Conservation (phyloP, 2,888 invertebrate species). For the Andrena bucephala region DNA sequence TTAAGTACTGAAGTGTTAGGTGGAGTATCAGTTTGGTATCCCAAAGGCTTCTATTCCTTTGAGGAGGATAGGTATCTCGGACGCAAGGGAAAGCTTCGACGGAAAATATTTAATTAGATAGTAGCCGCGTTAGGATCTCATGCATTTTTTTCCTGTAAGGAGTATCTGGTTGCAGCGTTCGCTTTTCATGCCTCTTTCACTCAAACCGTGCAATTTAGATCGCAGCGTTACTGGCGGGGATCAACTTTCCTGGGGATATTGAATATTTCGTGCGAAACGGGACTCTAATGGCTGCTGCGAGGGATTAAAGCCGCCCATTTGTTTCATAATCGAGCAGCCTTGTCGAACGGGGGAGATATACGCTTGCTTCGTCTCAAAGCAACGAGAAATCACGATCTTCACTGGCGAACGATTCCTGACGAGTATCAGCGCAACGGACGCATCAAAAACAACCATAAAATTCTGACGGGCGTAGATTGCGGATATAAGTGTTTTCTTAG, state of each 20-base stretch:
- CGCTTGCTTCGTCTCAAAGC: conserved; percentile 3
- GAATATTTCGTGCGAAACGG: conserved; percentile 22
- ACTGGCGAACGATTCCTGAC: neutral
- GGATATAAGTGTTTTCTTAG: conserved; percentile 31
- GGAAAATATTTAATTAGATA: neutral
- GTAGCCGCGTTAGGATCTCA: neutral
- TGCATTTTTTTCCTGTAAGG: neutral
- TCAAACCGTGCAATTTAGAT: conserved; percentile 13
- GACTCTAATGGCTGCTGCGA: neutral
- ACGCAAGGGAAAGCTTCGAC: too few species aligned
- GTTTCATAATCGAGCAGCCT: neutral
- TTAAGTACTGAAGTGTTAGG: too few species aligned
- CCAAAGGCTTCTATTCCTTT: neutral
- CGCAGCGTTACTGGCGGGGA: conserved; percentile 10
- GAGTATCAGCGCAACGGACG: conserved; percentile 2
- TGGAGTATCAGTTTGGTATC: too few species aligned
- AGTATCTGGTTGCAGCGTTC: conserved; percentile 21
- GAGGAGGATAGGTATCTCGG: too few species aligned
- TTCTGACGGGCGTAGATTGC: conserved; percentile 2
- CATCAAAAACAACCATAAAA: conserved; percentile 35
- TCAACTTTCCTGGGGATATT: conserved; percentile 29
- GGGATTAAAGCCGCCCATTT: neutral
- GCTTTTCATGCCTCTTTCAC: conserved; percentile 22
- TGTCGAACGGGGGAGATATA: conserved; percentile 19
- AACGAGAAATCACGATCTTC: neutral